Evolutionary conservation across 2,113 vertebrate genomes (phyloP).

Genomic region (Phalacrocorax carbo): DNA sequence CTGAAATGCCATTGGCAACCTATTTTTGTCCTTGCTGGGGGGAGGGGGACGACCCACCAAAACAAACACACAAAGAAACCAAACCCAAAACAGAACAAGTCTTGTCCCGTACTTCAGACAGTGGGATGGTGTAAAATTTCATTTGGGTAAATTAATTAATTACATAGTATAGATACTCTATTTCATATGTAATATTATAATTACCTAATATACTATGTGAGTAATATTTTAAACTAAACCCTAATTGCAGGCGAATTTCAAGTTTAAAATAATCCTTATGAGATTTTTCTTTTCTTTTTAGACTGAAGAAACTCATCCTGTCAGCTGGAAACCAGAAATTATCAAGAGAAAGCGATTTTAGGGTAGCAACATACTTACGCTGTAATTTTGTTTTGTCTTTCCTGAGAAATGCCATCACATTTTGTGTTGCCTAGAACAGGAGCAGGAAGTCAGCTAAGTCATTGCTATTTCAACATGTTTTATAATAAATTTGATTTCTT

Average conservation of each 20-base stretch:
- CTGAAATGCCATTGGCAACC: not conserved
- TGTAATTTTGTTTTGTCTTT: slow-evolving; percentile 36
- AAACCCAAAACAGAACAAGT: not conserved
- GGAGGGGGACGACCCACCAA: not conserved
- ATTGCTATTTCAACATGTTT: slow-evolving; percentile 69
- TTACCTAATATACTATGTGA: not conserved
- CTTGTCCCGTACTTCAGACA: not conserved
- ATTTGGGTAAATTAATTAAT: not conserved
- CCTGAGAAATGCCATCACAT: slow-evolving; percentile 19
- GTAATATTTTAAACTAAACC: not conserved
- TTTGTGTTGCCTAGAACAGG: slow-evolving; percentile 51
- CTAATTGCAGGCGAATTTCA: not conserved
- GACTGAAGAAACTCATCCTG: slow-evolving; percentile 96
- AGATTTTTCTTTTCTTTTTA: slow-evolving; percentile 56
- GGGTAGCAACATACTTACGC: not conserved
- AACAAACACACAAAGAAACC: not conserved
- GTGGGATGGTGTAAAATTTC: not conserved
- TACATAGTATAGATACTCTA: not conserved
- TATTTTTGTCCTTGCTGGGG: not conserved
- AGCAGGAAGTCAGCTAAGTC: slow-evolving; percentile 64
- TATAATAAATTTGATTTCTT: slow-evolving; percentile 68
- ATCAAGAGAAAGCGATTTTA: slow-evolving; percentile 97
- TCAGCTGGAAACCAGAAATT: slow-evolving; percentile 99
- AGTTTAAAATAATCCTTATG: not conserved
- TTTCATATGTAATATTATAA: too few relatives aligned